phyloP scores from a whole-genome alignment of 2,888 invertebrate species.

The Aphrophora alni region DNA sequence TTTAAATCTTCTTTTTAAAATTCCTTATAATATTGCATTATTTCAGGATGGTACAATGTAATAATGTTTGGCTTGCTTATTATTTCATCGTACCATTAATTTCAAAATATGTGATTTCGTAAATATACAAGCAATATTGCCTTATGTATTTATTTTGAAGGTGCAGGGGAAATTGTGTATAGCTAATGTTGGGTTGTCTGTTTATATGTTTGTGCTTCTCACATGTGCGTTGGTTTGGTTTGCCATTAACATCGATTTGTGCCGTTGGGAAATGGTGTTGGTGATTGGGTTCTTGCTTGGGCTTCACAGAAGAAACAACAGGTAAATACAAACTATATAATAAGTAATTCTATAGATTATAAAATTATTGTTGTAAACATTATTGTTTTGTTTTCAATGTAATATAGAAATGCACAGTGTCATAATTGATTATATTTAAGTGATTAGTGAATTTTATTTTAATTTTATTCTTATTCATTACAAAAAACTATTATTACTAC shows the following conservation, averaged over 20 bases:
- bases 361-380: background rate
- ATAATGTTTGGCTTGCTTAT: constrained; percentile 27
- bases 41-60: no score
- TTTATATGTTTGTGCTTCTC: constrained; percentile 24
- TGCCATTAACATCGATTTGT: constrained; percentile 20
- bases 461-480: no score
- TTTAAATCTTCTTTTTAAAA: no score
- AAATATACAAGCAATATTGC: constrained; percentile 33
- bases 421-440: no score
- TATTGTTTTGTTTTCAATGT: no score
- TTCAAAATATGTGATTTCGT: constrained; percentile 36
- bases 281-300: constrained; percentile 17
- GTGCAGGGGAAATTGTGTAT: constrained; percentile 10
- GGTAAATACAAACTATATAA: constrained; percentile 43
- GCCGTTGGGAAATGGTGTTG: background rate
- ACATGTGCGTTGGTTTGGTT: constrained; percentile 23
- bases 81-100: constrained; percentile 32
- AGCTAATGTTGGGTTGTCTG: constrained; percentile 16
- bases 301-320: constrained; percentile 48
- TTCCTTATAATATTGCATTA: no score
- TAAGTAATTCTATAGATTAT: background rate
- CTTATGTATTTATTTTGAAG: background rate
- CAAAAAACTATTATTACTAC: no score
- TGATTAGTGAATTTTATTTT: no score
- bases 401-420: no score